A percentile compares a stretch with the other conserved stretches of the same genome.
Evolutionary conservation across 2,888 invertebrate genomes (phyloP).

Genomic region (Melanargia galathea): DNA sequence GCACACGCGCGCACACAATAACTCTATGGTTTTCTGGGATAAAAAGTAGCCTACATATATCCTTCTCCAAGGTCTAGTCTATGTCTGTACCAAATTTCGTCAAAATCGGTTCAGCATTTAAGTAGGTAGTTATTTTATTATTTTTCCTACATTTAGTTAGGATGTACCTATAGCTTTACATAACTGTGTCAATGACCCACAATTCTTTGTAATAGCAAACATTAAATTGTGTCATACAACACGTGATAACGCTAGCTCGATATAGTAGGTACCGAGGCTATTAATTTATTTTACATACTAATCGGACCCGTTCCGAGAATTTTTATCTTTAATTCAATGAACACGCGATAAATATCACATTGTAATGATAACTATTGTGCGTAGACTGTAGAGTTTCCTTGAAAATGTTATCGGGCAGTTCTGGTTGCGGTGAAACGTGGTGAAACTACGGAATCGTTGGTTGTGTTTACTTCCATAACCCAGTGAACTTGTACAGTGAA

Average conservation of each 20-base stretch:
- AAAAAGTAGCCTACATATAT: no score
- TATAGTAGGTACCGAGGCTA: conserved; percentile 16
- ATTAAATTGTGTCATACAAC: conserved; percentile 22
- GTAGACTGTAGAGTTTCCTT: conserved; percentile 27
- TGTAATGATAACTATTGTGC: conserved; percentile 24
- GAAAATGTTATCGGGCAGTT: conserved; percentile 26
- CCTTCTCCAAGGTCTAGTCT: no score
- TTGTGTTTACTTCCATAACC: neutral
- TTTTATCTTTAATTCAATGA: conserved; percentile 41
- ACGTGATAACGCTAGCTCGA: conserved; percentile 26
- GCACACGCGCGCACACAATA: no score
- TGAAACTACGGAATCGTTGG: neutral
- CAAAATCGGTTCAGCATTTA: no score
- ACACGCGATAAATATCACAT: conserved; percentile 34
- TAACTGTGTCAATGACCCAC: conserved; percentile 32
- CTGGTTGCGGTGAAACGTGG: no score
- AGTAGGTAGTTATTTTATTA: conserved; percentile 15
- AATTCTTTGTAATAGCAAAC: conserved; percentile 18
- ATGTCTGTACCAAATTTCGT: no score
- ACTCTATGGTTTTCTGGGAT: no score
- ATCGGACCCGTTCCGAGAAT: conserved; percentile 36
- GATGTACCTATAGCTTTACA: no score
- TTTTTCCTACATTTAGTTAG: no score
- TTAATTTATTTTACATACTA: conserved; percentile 37
- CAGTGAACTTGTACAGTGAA: no score